These are phyloP conservation scores for Burhinus oedicnemus DNA, from an alignment of 2,113 vertebrate genomes.

Conservation along the genomic window DNA sequence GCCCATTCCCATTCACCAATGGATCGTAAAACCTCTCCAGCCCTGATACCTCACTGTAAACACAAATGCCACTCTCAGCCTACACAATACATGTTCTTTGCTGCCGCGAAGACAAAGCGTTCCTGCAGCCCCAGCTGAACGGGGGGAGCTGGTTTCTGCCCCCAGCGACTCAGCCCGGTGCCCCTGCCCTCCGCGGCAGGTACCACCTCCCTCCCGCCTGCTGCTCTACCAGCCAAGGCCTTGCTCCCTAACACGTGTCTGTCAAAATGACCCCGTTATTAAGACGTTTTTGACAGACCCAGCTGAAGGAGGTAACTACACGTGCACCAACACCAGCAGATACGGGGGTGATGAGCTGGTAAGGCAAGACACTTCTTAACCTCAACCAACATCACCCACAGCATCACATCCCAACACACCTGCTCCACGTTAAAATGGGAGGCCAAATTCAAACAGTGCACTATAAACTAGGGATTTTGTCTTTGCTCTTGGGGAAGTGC, in stretches of 20 bases:
- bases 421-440: background rate
- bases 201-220: background rate
- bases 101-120: background rate
- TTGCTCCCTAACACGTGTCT: background rate
- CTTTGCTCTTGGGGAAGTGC: background rate
- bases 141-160: background rate
- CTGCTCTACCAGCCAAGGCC: background rate
- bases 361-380: background rate
- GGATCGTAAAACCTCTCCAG: background rate
- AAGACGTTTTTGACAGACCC: background rate
- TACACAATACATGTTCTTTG: background rate
- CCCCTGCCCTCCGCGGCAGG: no score
- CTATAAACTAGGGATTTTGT: background rate
- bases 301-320: background rate
- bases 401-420: background rate
- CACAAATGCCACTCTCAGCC: background rate
- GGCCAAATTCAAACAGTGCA: background rate
- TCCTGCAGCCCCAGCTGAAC: background rate
- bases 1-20: background rate
- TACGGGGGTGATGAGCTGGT: background rate
- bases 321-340: rapidly evolving
- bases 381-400: background rate
- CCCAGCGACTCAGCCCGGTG: no score
- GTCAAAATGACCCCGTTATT: background rate
- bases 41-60: background rate